phyloP scores from a whole-genome alignment of 2,888 invertebrate species.

The Leptopilina drosophilae region DNA sequence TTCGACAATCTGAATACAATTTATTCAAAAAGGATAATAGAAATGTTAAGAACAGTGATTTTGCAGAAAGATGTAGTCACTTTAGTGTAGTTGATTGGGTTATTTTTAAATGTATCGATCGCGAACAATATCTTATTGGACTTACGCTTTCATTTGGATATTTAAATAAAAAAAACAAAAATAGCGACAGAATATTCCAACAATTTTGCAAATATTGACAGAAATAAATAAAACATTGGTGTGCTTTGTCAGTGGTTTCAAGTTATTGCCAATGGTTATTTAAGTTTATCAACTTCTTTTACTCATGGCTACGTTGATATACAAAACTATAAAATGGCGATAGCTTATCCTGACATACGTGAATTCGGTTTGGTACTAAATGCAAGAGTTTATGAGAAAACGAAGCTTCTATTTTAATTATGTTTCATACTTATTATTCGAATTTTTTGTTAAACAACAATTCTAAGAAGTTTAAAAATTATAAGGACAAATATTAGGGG shows the following conservation, averaged over 20 bases:
- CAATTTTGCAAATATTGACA: slow-evolving; percentile 41
- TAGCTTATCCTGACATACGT: neutral
- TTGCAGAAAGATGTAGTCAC: slow-evolving; percentile 11
- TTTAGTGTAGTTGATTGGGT: slow-evolving; percentile 46
- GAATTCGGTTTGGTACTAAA: neutral
- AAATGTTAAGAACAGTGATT: neutral
- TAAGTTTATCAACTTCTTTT: slow-evolving; percentile 5
- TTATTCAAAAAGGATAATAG: slow-evolving; percentile 3
- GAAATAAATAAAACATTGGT: slow-evolving; percentile 38
- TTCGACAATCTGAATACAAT: slow-evolving; percentile 28
- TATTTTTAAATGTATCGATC: slow-evolving; percentile 42
- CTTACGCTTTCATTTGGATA: slow-evolving; percentile 41
- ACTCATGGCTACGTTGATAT: neutral
- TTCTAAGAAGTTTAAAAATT: no score
- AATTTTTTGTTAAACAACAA: no score
- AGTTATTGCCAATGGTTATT: neutral
- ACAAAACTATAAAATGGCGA: neutral
- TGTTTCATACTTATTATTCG: no score
- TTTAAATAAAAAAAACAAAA: slow-evolving; percentile 37
- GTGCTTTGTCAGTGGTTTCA: slow-evolving; percentile 45
- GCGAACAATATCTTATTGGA: slow-evolving; percentile 41
- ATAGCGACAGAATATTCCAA: slow-evolving; percentile 28
- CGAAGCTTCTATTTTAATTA: neutral
- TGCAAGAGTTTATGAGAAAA: neutral
- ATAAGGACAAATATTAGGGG: no score